These are phyloP conservation scores for Festucalex cinctus DNA, from an alignment of 2,113 vertebrate species.

Conservation along the genomic window DNA sequence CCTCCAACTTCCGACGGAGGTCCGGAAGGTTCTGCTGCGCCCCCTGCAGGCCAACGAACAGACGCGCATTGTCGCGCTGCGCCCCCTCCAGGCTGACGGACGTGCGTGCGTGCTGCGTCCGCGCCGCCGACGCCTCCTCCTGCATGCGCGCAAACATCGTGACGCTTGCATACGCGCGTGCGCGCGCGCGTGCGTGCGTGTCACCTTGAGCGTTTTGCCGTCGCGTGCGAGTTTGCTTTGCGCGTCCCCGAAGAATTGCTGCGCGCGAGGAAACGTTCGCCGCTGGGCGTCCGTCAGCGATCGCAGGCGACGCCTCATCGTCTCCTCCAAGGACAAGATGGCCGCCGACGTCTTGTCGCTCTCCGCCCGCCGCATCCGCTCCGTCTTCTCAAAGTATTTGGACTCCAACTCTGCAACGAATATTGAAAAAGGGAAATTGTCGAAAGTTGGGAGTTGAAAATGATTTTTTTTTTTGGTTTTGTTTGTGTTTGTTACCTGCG, in stretches of 20 bases:
- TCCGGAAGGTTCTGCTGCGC: conserved; percentile 68
- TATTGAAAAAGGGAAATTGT: too few species aligned
- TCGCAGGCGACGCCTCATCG: conserved; percentile 73
- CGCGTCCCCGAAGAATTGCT: conserved; percentile 75
- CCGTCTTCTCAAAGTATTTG: conserved; percentile 78
- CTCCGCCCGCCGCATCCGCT: conserved; percentile 67
- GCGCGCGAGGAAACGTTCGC: conserved; percentile 75
- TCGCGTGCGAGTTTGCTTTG: conserved; percentile 75
- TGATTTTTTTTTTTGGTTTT: too few species aligned
- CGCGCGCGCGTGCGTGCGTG: too few species aligned
- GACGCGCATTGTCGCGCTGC: conserved; percentile 71
- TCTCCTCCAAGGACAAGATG: conserved; percentile 76
- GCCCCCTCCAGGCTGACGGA: conserved; percentile 75
- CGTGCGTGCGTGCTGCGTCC: conserved; percentile 64
- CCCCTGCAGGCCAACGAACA: conserved; percentile 73
- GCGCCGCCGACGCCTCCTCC: conserved; percentile 79
- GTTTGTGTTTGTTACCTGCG: too few species aligned
- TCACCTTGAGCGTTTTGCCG: conserved; percentile 53
- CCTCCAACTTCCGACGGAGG: conserved; percentile 64
- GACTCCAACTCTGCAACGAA: conserved; percentile 80
- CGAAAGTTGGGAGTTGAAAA: too few species aligned
- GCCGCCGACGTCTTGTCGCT: conserved; percentile 74
- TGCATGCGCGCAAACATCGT: conserved; percentile 50
- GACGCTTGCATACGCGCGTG: too few species aligned
- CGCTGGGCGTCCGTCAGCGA: conserved; percentile 77